Evolutionary conservation across 2,888 invertebrate species (phyloP).

Genomic region (Drosophila birchii): DNA sequence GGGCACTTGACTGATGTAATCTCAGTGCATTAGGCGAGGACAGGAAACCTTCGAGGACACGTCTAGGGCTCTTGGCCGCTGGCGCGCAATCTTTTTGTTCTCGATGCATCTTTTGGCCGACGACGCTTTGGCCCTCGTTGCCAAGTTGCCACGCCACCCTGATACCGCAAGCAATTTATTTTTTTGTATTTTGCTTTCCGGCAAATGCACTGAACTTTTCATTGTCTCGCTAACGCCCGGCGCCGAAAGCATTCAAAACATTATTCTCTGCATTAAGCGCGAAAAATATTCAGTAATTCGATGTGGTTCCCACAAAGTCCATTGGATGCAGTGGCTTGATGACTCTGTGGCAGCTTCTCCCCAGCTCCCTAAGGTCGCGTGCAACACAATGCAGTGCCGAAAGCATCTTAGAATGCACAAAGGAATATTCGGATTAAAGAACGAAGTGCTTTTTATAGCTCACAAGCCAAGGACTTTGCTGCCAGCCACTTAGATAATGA

Average conservation of each 20-base stretch:
- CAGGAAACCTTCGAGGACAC: constrained; percentile 51
- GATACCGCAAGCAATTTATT: constrained; percentile 41
- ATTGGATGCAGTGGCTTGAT: constrained; percentile 19
- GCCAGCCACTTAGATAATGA: not conserved
- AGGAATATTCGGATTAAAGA: not conserved
- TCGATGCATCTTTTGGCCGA: constrained; percentile 46
- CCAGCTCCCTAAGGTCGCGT: constrained; percentile 13
- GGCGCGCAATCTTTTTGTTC: constrained; percentile 46
- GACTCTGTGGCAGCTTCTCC: constrained; percentile 9
- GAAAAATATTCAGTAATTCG: constrained; percentile 44
- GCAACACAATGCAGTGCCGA: constrained; percentile 19
- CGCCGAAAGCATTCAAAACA: constrained; percentile 45
- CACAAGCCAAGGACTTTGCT: not conserved
- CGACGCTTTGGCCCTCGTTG: constrained; percentile 13
- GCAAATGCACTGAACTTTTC: constrained; percentile 31
- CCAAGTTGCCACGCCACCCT: constrained; percentile 3
- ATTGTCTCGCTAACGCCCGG: constrained; percentile 38
- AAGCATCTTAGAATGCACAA: constrained; percentile 21
- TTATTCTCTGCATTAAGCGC: constrained; percentile 40
- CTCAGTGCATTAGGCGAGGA: constrained; percentile 52
- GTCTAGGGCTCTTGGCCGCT: constrained; percentile 46
- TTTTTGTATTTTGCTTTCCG: constrained; percentile 17
- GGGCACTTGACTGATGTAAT: constrained; percentile 52
- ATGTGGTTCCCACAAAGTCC: constrained; percentile 24
- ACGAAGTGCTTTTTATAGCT: constrained; percentile 15